Evolutionary conservation across 2,113 vertebrate species (phyloP), one percentile per base, ranked within the genome.

Genomic region (Pholis gunnellus): DNA sequence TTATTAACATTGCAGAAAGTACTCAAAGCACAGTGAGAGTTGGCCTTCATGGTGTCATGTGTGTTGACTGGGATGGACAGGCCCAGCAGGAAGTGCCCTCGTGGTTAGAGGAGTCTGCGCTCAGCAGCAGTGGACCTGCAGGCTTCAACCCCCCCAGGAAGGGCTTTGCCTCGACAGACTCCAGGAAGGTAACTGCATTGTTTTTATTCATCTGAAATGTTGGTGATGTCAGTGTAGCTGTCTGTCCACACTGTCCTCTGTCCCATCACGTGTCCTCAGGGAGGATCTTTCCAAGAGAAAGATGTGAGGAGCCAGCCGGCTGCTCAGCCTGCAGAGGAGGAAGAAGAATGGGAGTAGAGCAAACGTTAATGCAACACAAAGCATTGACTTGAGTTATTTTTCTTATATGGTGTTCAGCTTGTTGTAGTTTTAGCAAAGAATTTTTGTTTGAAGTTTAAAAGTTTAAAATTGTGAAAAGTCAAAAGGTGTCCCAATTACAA

Each of bases 11-110:
- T 34, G 0, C 31, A 31, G 31, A 4, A 31, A 31, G 31, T 48
- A 48, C 54, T 29, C 11, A 0, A 27, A 9, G 1, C 27, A 3
- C 25, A 31, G 13, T 31, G 10, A 4, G 42, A 17, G 11, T 63
- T 2, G 2, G 29, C 14, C 29, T n/a, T 38, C 29, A 31, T 31
- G 48, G 46, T 57, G 18, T 0, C 17, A 0, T 25, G 1, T 60
- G 1, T 65, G n/a, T 69, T 17, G 17, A 22, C 25, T 31, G 54
- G 9, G 10, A 9, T 61, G 29, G 20, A 29, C 88, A 99, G 98
- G 98, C 98, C 15, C 96, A 99, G 50, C 98, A 99, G 84, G 96
- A 96, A 78, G 96, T 99, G 13, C 98, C 98, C 9, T 63, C 93
- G 0, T 99, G 97, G 97, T 83, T 99, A 18, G 97, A 97, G 90